Evolutionary conservation across 2,113 vertebrate genomes (phyloP).

Genomic region (Salvelinus namaycush): DNA sequence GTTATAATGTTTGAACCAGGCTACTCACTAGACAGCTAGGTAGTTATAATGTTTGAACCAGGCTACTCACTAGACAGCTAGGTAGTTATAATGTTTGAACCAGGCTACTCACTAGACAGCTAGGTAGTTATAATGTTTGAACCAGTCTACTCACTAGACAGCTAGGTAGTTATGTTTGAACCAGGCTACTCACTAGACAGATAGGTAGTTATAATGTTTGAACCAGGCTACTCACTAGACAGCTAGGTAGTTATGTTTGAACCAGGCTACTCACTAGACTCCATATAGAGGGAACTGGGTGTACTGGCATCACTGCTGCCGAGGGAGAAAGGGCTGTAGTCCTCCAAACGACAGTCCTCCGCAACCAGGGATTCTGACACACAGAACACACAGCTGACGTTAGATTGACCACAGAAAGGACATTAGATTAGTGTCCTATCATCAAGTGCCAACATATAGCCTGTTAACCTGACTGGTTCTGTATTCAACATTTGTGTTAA

Average conservation of each 20-base stretch:
- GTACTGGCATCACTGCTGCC: conserved; percentile 76
- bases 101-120: too few relatives aligned
- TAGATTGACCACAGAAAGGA: neutral
- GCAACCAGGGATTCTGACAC: conserved; percentile 74
- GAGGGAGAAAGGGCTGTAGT: conserved; percentile 71
- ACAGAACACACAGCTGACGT: conserved; percentile 1
- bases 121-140: too few relatives aligned
- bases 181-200: conserved; percentile 51
- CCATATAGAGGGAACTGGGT: conserved; percentile 82
- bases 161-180: too few relatives aligned
- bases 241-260: neutral
- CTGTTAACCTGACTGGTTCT: too few relatives aligned
- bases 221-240: conserved; percentile 48
- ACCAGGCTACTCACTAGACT: conserved; percentile 78
- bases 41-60: too few relatives aligned
- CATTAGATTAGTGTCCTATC: neutral
- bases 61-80: too few relatives aligned
- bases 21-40: too few relatives aligned
- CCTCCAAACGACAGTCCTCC: conserved; percentile 65
- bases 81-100: too few relatives aligned
- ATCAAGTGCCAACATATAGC: neutral
- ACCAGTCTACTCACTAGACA: too few relatives aligned
- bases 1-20: too few relatives aligned
- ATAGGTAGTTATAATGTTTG: too few relatives aligned
- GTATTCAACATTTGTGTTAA: too few relatives aligned